Base-by-base conservation (phyloP, 1,140 invertebrate species). In the Heliconius himera region DNA sequence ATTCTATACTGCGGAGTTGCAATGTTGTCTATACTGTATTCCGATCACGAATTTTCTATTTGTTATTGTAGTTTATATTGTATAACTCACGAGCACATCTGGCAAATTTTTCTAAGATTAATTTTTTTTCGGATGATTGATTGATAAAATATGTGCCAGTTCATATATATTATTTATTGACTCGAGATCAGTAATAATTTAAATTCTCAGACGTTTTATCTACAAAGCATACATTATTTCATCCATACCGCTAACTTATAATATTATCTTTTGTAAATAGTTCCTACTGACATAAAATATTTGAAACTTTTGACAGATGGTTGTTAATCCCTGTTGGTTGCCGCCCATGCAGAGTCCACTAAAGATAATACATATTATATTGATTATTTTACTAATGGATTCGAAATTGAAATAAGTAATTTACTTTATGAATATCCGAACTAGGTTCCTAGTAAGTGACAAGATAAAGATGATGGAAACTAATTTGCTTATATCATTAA, bases 311-410 rank as follows among this genome's bases (percentile, higher is more conserved):
- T 77, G 72, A 77, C 75, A 77, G 56, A 77, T 82, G 72, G 38
- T 74, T 66, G 60, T 76, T 82, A 83, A 81, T 83, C 78, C 80
- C 66, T 76, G 13, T 79, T 33, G 41, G 13, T 46, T 73, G 79
- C 74, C 75, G 80, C 80, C 76, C 60, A 73, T 74, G 38, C 73
- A 38, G 74, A 83, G 72, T 79, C 74, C 76, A 76, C 16, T 33
- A 56, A 29, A 83, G 80, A 82, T 82, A 73, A 82, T 76, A 82
- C 33, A 60, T 78, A 80, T 80, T 74, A 74, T 77, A 51, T 78
- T 71, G 66, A 74, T 80, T 74, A 80, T 76, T 78, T 78, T 49
- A 54, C 82, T 84, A 80, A 82, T 82, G 80, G 83, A 82, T 77
- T 78, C 74, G 8, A 76, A 84, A 78, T 82, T 74, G 36, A 49